These are phyloP conservation scores for Tarsius wallacei DNA, from an alignment of 2,797 vertebrate species.

Conservation along the genomic window DNA sequence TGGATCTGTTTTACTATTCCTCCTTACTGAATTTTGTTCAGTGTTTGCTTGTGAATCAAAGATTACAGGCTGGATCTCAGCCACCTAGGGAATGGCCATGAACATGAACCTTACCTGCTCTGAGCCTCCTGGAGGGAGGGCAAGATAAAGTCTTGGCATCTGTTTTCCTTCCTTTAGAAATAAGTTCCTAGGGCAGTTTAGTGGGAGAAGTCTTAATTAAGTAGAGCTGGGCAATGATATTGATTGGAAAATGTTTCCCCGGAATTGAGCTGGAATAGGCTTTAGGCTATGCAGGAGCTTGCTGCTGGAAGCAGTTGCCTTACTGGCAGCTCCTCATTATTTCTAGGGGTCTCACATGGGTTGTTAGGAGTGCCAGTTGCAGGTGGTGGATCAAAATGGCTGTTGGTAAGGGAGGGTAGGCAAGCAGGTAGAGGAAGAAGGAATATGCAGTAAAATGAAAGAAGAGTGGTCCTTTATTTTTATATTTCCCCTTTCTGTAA, in stretches of 20 bases:
- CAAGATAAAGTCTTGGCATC: conserved; percentile 4
- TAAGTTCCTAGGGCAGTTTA: conserved; percentile 35
- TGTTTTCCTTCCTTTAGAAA: conserved; percentile 36
- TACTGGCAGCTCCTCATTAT: conserved; percentile 32
- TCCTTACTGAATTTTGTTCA: conserved; percentile 11
- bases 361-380: conserved; percentile 44
- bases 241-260: conserved; percentile 20
- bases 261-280: not conserved
- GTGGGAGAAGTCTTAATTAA: conserved; percentile 48
- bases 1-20: conserved; percentile 41
- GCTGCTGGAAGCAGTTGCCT: not conserved
- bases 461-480: conserved; percentile 51
- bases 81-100: conserved; percentile 5
- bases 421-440: conserved; percentile 1
- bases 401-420: conserved; percentile 2
- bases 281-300: not conserved
- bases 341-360: not conserved
- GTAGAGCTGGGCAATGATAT: conserved; percentile 29
- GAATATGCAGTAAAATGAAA: conserved; percentile 43
- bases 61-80: not conserved
- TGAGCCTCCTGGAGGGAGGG: not conserved
- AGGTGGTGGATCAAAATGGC: conserved; percentile 33
- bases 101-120: not conserved
- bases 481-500: conserved; percentile 65
- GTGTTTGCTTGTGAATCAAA: conserved; percentile 35